Evolutionary conservation across 1,140 invertebrate genomes (phyloP), one percentile per base, ranked within the genome.

Genomic region (Aphidius ervi): DNA sequence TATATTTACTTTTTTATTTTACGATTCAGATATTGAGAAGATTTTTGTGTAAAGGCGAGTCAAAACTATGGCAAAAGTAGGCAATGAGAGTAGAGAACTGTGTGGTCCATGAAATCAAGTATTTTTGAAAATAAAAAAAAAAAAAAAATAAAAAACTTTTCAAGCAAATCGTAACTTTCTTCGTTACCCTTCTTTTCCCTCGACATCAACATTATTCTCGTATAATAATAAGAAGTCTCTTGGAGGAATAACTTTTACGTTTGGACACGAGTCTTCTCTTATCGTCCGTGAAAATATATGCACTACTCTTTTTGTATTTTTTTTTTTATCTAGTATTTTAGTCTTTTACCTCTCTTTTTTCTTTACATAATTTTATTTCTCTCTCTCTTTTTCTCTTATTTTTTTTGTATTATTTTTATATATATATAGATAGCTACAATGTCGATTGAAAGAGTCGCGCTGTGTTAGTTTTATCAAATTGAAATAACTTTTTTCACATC

Each of bases 171-270:
- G 63, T 72, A 72, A 72, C 65, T 72, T 72, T 70, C 67, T 71
- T 71, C 68, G 70, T 70, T 70, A 69, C 68, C 65, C 66, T 66
- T 70, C 69, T 69, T 65, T 63, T 67, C 66, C 59, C 46, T 40
- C 46, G 60, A 66, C 68, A 66, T 71, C 70, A 72, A 72, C 70
- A 71, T 72, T 72, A 71, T 72, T 72, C 68, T 69, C 66, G 70
- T 66, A 72, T 72, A 72, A 72, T 72, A 68, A 71, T 31, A 31
- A 31, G 4, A 31, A 63, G 63, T 58, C 56, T 56, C 59, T 42
- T 63, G 61, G 63, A 69, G 61, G 67, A 31, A 71, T 71, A 70
- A 71, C 68, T 71, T 70, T 66, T 64, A 31, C 61, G 61, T 53
- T 31, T 59, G 61, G 53, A 56, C 63, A 64, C 57, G 23, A 62